Conservation (phyloP, 2,888 invertebrate genomes). For the Xanthostigma xanthostigma region DNA sequence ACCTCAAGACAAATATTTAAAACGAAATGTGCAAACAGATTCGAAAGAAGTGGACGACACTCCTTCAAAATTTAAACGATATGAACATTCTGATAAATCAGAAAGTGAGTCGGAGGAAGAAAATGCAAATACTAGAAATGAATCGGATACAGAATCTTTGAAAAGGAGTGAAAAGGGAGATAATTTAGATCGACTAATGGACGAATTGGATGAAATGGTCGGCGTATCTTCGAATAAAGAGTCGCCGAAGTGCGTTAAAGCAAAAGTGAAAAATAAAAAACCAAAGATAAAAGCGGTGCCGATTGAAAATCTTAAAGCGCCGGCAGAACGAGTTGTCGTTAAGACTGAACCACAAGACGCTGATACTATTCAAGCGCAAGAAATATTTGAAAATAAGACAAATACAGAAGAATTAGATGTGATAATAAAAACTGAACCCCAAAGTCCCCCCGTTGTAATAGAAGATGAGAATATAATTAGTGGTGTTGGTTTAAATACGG, state of each 20-base stretch:
- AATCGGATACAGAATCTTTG: neutral
- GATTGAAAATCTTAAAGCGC: too few relatives aligned
- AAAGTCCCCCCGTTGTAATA: too few relatives aligned
- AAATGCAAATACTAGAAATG: neutral
- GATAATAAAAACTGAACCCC: neutral
- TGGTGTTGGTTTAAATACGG: too few relatives aligned
- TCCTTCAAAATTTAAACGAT: constrained; percentile 5
- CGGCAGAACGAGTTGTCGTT: too few relatives aligned
- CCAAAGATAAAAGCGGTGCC: too few relatives aligned
- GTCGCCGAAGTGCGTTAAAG: neutral
- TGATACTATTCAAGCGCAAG: neutral
- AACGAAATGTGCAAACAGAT: too few relatives aligned
- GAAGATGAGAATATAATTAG: too few relatives aligned
- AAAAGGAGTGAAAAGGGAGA: constrained; percentile 2
- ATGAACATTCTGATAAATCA: constrained; percentile 6
- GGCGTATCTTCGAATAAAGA: neutral
- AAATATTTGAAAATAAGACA: neutral
- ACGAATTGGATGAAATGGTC: constrained; percentile 5
- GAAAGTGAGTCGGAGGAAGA: constrained; percentile 2
- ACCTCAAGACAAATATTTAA: too few relatives aligned
- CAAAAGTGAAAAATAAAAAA: neutral
- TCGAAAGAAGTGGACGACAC: neutral
- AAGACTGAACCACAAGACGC: too few relatives aligned
- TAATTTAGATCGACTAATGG: constrained; percentile 5
- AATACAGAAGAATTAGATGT: neutral